Evolutionary conservation across 2,797 vertebrate genomes (phyloP), one percentile per base, ranked within the genome.

Genomic region (Mycteria americana): DNA sequence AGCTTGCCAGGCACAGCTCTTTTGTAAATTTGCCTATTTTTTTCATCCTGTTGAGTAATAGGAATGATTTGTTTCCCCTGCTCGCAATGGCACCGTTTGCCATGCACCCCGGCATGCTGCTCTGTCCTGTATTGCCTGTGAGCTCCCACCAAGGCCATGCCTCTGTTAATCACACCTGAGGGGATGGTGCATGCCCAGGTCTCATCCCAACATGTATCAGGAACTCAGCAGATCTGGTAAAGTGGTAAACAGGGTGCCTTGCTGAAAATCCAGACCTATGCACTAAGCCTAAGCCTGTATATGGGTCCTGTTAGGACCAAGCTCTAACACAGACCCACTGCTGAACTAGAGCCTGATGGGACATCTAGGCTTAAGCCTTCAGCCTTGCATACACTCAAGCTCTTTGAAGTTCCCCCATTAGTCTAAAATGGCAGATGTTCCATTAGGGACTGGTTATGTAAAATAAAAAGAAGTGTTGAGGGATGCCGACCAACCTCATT

Each of bases 41-140:
- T 88, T 91, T 72, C 37, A 62, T 35, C 0, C 0, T 8, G 10
- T 18, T 78, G 23, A 68, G 30, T 10, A 53, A 75, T 6, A 48
- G 28, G 23, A 53, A 35, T 23, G 6, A 23, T 43, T 78, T 81
- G 3, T 43, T 56, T n/a, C 18, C n/a, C 9, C 7, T 30, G 16
- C 16, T 74, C 0, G 0, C 23, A 6, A 7, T 18, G 18, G 9
- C 64, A 48, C 6, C 1, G 0, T 6, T 59, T 2, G 5, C 8
- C 3, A 3, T 30, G 24, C n/a, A 16, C 17, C 18, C 25, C 13
- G 2, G 24, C 0, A 0, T 41, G 41, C 33, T 65, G 54, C 48
- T 31, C 50, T 70, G n/a, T 57, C 41, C 28, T 28, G 48, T 27
- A 23, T 19, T 27, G 23, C 39, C 73, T 30, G 27, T 2, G 17